phyloP scores from a whole-genome alignment of 2,888 invertebrate genomes.

The Eupithecia dodoneata region DNA sequence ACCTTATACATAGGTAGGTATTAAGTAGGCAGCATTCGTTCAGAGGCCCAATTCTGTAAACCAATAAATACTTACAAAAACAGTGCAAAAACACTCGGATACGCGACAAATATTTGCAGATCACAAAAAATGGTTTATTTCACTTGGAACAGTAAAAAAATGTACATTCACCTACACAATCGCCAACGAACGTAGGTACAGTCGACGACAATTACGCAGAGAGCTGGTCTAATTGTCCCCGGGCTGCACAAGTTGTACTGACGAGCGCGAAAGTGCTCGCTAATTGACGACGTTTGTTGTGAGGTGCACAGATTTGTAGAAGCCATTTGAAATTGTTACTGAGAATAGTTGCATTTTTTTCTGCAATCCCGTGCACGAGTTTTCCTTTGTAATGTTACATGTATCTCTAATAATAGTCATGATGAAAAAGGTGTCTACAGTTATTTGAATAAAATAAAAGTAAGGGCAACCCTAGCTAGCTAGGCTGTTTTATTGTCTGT shows the following conservation, averaged over 20 bases:
- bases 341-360: not conserved
- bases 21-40: not conserved
- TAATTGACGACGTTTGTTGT: slow-evolving; percentile 33
- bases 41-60: not conserved
- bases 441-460: not conserved
- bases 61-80: not conserved
- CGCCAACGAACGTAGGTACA: slow-evolving; percentile 41
- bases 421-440: not conserved
- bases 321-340: not conserved
- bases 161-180: slow-evolving; percentile 20
- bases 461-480: not conserved
- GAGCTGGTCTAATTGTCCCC: slow-evolving; percentile 49
- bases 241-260: slow-evolving; percentile 43
- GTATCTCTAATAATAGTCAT: not conserved
- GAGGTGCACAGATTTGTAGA: not conserved
- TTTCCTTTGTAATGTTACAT: not conserved
- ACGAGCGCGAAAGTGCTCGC: slow-evolving; percentile 33
- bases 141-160: not conserved
- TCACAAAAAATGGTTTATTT: not conserved
- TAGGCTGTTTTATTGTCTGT: not conserved
- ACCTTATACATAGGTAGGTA: not conserved
- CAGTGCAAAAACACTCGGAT: not conserved
- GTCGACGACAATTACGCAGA: slow-evolving; percentile 51
- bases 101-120: not conserved
- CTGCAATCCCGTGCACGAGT: not conserved